Evolutionary conservation across 1,140 invertebrate species (phyloP).

Genomic region (Drosophila ironensis): DNA sequence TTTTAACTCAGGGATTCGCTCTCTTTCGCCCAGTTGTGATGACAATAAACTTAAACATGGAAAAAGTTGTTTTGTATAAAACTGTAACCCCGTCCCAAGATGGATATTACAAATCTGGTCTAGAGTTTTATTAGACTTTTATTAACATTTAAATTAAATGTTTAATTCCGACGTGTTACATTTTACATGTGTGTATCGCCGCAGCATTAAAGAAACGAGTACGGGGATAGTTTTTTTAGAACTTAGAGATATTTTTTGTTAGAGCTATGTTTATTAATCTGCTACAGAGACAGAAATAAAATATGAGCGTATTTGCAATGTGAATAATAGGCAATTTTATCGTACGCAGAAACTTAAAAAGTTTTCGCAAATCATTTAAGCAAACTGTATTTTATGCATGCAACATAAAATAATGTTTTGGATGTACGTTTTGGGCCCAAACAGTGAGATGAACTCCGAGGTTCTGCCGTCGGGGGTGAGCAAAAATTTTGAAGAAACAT

Average conservation of each 20-base stretch:
- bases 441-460: neutral
- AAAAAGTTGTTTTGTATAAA: too few species aligned
- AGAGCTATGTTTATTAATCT: constrained; percentile 66
- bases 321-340: constrained; percentile 43
- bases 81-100: too few species aligned
- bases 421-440: neutral
- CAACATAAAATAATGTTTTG: neutral
- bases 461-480: constrained; percentile 5
- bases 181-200: constrained; percentile 62
- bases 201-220: constrained; percentile 33
- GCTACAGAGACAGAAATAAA: constrained; percentile 53
- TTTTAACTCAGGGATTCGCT: too few species aligned
- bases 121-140: constrained; percentile 57
- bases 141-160: constrained; percentile 64
- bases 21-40: too few species aligned
- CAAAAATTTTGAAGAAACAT: constrained; percentile 21
- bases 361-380: constrained; percentile 21
- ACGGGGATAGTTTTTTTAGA: constrained; percentile 34
- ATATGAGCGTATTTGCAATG: constrained; percentile 57
- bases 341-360: constrained; percentile 41
- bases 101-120: too few species aligned
- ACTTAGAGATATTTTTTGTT: constrained; percentile 58
- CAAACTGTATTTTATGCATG: constrained; percentile 23
- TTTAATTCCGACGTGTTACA: constrained; percentile 67
- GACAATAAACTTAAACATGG: too few species aligned